Conservation (phyloP, 2,113 vertebrate species). For the Psilopsiagon aymara region DNA sequence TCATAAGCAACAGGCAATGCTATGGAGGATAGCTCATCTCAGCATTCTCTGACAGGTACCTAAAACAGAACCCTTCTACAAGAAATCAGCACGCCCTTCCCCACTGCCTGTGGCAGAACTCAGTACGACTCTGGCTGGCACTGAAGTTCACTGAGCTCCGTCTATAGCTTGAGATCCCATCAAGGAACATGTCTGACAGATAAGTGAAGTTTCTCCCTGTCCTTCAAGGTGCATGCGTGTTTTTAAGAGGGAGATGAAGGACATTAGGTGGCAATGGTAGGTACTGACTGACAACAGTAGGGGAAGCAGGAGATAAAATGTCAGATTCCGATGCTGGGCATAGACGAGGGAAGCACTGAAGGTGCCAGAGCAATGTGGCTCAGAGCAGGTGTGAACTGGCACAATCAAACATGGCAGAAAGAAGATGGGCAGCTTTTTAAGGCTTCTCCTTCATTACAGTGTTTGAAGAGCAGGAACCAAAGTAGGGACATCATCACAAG, state of each 20-base stretch:
- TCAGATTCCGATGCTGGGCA: background rate
- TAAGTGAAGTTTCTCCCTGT: background rate
- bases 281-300: background rate
- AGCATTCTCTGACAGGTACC: background rate
- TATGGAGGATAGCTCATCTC: background rate
- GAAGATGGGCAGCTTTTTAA: background rate
- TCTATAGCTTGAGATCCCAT: background rate
- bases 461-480: background rate
- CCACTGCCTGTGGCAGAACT: background rate
- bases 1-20: background rate
- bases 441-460: background rate
- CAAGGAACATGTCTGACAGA: background rate
- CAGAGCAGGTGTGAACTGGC: background rate
- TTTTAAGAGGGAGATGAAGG: background rate
- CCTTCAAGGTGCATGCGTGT: background rate
- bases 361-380: background rate
- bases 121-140: background rate
- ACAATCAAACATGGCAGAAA: background rate
- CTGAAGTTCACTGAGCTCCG: background rate
- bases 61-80: background rate
- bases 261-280: background rate
- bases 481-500: background rate
- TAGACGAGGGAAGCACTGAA: background rate
- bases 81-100: background rate
- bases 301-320: background rate